Base-by-base conservation (phyloP, 2,113 vertebrate genomes). In the Rhinoderma darwinii region DNA sequence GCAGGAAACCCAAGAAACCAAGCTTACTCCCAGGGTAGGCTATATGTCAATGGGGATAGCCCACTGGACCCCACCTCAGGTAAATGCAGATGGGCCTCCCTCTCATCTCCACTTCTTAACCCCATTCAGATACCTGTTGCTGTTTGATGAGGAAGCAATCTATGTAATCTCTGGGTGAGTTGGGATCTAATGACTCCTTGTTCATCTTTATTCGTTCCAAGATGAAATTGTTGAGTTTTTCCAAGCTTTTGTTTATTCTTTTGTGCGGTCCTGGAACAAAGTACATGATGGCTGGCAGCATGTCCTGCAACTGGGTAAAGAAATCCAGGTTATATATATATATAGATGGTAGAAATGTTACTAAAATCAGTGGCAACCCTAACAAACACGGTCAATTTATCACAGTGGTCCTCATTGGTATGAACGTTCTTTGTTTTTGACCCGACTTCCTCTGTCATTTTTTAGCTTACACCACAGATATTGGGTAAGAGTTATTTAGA, bases 121-220 rank as follows among this genome's bases (percentile, higher is more conserved):
- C 15, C 18, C n/a, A 27, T 43, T 43, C 20, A 82, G 39, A 68
- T 77, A 92, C 90, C 91, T 92, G 51, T 30, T 74, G 63, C 87
- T 91, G 90, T 25, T 93, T 93, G n/a, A 91, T 89, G 63, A 96
- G 92, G 88, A 96, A 96, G 84, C 93, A 92, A 92, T 96, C 96
- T 1, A 95, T 93, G 80, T 90, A 96, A 88, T 97, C 96, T 88
- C 94, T 89, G 5, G 94, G 94, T 39, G 89, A 91, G 74, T 35
- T 77, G 0, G 90, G 90, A 83, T 96, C 93, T 83, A 94, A 27
- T 0, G 92, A 94, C 32, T 94, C 50, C 86, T 91, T 77, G 54
- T 96, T 96, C 63, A 94, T 90, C 0, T 74, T 85, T 86, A 95
- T 18, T 30, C 95, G 95, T 15, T 59, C 88, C 32, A 50, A 30